Base-by-base conservation (phyloP, 2,113 vertebrate genomes). In the Morone saxatilis region DNA sequence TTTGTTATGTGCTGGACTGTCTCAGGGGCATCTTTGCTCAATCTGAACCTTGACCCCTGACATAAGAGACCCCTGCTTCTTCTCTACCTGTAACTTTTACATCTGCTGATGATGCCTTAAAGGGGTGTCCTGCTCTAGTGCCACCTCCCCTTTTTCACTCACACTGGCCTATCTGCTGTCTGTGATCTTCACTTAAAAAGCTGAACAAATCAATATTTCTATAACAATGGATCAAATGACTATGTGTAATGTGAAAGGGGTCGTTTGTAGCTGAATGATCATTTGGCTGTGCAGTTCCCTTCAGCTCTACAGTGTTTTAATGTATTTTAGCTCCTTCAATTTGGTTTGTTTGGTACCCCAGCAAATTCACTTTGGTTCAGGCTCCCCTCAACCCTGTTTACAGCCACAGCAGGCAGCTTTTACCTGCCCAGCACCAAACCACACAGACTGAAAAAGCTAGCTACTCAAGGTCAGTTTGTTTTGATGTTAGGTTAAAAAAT, bases 391-490 rank as follows among this genome's bases (percentile, higher is more conserved):
- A 7, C 11, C 59, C 59, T 17, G 31, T 60, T 60, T 16, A 16
- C 25, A 61, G 59, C 59, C 31, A 61, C 59, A 61, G 59, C 14
- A 38, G 25, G 31, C 13, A 36, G 59, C 5, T 36, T 60, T 36
- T 59, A 13, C 25, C 22, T 60, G 57, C 25, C 11, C 25, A 31
- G 25, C 12, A 36, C 57, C 25, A 36, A 60, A 14, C 5, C 5
- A 41, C 51, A 43, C 41, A 31, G 31, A 31, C 31, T 31, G 31
- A 31, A 31, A 3, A 31, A 3, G 31, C 31, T 31, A 31, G 31
- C 31, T 38, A 74, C 16, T 3, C 13, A 6, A 16, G 31, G 31
- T n/a, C 45, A 38, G 12, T 76, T 71, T 73, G 45, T 69, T 82
- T 76, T 17, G n/a, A 69, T 71, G 25, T 41, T 11, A 54, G 16